Conservation (phyloP, 2,797 vertebrate species). For the Scolopax rusticola region DNA sequence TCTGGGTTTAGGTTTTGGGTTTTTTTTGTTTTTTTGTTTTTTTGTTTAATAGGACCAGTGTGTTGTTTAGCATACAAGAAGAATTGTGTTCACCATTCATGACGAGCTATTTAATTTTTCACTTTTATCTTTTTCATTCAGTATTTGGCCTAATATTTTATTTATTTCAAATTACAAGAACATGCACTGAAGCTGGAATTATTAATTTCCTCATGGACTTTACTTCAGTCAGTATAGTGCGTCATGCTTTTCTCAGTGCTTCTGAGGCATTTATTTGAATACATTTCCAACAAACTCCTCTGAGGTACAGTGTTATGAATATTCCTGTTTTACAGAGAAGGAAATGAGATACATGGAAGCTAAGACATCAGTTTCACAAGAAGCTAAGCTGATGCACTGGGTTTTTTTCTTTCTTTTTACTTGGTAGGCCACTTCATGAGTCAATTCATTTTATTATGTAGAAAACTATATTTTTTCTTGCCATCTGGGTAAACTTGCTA, state of each 20-base stretch:
- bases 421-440: background rate
- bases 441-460: background rate
- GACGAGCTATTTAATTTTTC: conserved; percentile 57
- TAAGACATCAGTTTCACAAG: background rate
- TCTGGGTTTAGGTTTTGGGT: background rate
- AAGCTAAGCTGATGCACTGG: background rate
- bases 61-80: background rate
- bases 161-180: conserved; percentile 55
- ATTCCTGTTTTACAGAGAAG: conserved; percentile 8
- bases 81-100: conserved; percentile 30
- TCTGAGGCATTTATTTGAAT: conserved; percentile 31
- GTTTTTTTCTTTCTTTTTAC: background rate
- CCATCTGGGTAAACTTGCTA: background rate
- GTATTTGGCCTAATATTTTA: conserved; percentile 47
- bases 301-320: conserved; percentile 25
- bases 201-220: conserved; percentile 47
- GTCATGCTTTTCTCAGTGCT: background rate
- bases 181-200: conserved; percentile 21
- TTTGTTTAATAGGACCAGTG: background rate
- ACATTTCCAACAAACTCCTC: conserved; percentile 6
- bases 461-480: background rate
- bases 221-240: background rate
- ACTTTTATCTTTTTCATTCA: conserved; percentile 62
- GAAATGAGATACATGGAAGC: background rate
- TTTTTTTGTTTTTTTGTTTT: background rate